Base-by-base conservation (phyloP, 2,797 vertebrate species). In the Salmo trutta region DNA sequence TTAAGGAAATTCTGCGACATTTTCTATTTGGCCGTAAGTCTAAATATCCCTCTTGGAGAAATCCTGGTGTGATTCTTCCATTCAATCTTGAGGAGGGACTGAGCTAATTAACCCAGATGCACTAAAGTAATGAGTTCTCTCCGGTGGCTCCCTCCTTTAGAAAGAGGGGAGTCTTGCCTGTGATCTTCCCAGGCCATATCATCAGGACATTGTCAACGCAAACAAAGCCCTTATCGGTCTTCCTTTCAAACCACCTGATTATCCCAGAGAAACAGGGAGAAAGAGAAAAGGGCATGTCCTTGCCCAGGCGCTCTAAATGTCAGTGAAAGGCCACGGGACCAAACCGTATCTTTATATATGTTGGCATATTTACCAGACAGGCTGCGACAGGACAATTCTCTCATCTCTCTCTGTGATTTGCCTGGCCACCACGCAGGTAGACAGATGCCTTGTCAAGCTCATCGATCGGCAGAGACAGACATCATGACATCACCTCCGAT, bases 201-300 rank as follows among this genome's bases (percentile, higher is more conserved):
- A 91, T 93, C 92, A 91, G 93, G 91, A 92, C 93, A 92, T 92
- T 94, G 91, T 95, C 94, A 94, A 77, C 84, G 79, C 91, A 93
- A 93, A 95, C 94, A 71, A 96, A 94, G 82, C 92, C 83, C 93
- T 96, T 95, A 95, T 95, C 95, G 92, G 84, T 86, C 92, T 93
- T 93, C 94, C 86, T 94, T 95, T 94, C 93, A 94, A 93, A 93
- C 92, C 91, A 93, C 92, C 93, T 91, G 94, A 96, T 95, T 94
- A 95, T 93, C 92, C 89, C 86, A 78, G 90, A 92, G 92, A 91
- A 93, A 95, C 86, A 91, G 89, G 92, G 92, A 91, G 88, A 90
- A 86, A 90, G 88, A 94, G 91, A 91, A 95, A 94, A 94, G 93
- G 93, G 85, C 66, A 53, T 94, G 94, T 93, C 95, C 94, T 96